These are phyloP conservation scores for Manis crassicaudata DNA, from an alignment of 2,797 vertebrate species.

Conservation along the genomic window DNA sequence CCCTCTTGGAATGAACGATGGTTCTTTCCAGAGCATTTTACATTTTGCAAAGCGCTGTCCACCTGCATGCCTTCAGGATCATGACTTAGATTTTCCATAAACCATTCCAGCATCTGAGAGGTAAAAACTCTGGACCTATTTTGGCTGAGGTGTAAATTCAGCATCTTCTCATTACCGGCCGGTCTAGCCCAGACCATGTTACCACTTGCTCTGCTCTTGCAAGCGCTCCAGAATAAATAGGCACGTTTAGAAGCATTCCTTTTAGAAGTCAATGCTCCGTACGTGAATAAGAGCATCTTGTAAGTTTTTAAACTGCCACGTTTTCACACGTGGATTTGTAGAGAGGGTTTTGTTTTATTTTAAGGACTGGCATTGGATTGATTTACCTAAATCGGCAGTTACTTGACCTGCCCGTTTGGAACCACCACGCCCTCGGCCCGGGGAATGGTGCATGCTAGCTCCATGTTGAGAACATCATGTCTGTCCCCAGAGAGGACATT, in stretches of 20 bases:
- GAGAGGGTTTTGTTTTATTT: not conserved
- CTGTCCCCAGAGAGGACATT: accelerated
- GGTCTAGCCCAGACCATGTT: not conserved
- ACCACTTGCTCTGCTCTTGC: not conserved
- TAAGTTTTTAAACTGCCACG: no score
- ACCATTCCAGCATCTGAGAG: not conserved
- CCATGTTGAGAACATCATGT: not conserved
- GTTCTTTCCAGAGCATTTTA: not conserved
- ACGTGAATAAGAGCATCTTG: no score
- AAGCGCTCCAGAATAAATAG: not conserved
- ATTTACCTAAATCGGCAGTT: not conserved
- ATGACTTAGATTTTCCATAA: not conserved
- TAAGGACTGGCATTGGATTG: not conserved
- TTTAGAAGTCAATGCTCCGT: not conserved
- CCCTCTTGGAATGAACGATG: not conserved
- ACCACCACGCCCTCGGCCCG: no score
- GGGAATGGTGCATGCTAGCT: no score
- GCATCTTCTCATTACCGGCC: not conserved
- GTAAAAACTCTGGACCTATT: accelerated
- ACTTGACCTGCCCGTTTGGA: not conserved
- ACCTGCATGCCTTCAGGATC: not conserved
- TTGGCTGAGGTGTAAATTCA: not conserved
- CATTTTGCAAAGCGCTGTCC: not conserved
- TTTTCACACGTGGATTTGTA: not conserved
- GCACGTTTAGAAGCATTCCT: not conserved